Conservation (phyloP, 2,113 vertebrate species). For the Pachyramphus minor region DNA sequence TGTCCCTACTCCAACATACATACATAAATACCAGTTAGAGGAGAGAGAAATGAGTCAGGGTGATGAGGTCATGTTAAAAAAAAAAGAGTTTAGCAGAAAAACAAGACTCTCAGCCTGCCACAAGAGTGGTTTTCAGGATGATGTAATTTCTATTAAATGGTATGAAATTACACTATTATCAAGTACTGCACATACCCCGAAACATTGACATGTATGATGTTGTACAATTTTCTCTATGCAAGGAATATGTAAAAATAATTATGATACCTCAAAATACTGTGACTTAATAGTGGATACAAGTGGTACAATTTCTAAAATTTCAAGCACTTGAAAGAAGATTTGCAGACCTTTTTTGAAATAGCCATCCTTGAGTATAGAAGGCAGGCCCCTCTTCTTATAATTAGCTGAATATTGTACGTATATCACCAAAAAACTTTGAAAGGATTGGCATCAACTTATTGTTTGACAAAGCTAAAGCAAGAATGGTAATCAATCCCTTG, state of each 20-base stretch:
- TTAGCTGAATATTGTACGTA: conserved; percentile 48
- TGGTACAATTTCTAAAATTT: conserved; percentile 17
- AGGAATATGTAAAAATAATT: not conserved
- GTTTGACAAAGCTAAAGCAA: conserved; percentile 76
- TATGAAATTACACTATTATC: not conserved
- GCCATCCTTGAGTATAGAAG: conserved; percentile 65
- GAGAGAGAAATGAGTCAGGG: not conserved
- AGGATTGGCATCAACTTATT: conserved; percentile 66
- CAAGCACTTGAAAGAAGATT: not conserved
- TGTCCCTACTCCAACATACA: not conserved
- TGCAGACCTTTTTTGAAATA: conserved; percentile 8
- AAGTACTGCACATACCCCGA: not conserved
- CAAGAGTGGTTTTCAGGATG: not conserved
- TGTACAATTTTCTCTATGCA: not conserved
- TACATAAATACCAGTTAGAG: not conserved
- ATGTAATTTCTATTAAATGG: not conserved
- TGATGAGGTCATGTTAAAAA: conserved; percentile 10
- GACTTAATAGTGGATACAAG: not conserved
- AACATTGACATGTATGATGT: not conserved
- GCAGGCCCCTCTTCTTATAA: conserved; percentile 12
- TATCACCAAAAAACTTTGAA: conserved; percentile 69
- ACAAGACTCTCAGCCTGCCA: not conserved
- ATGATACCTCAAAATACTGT: not conserved
- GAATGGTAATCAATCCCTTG: conserved; percentile 79
- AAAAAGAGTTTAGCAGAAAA: not conserved